Evolutionary conservation across 2,888 invertebrate species (phyloP).

Genomic region (Automeris io): DNA sequence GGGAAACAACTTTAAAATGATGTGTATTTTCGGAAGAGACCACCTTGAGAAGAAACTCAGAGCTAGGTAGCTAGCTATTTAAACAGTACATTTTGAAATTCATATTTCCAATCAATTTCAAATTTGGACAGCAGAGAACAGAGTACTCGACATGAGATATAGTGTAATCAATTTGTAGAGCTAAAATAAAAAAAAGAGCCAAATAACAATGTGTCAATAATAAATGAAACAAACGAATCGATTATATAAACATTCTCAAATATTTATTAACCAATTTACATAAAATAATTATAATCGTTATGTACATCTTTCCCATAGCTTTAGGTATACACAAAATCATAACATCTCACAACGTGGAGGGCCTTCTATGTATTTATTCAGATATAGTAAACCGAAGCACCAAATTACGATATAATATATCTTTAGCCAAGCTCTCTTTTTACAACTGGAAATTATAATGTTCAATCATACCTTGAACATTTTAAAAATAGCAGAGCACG

Average conservation of each 20-base stretch:
- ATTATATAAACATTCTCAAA: slow-evolving; percentile 78
- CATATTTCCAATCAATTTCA: no score
- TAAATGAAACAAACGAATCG: slow-evolving; percentile 40
- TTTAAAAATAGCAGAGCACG: slow-evolving; percentile 2
- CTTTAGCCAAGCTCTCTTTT: slow-evolving; percentile 65
- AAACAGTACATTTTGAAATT: no score
- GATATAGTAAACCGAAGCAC: slow-evolving; percentile 68
- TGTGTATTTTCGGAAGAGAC: no score
- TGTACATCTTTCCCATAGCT: slow-evolving; percentile 74
- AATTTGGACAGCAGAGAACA: no score
- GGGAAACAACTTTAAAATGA: no score
- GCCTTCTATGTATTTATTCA: slow-evolving; percentile 70
- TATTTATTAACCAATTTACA: slow-evolving; percentile 78
- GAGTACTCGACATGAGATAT: no score
- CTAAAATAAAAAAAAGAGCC: slow-evolving; percentile 9
- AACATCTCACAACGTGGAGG: slow-evolving; percentile 72
- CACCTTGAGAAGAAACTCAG: no score
- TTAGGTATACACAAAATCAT: slow-evolving; percentile 69
- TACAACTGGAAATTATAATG: slow-evolving; percentile 32
- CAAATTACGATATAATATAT: slow-evolving; percentile 60
- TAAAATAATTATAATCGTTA: slow-evolving; percentile 71
- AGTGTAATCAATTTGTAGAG: no score
- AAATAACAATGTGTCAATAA: slow-evolving; percentile 1
- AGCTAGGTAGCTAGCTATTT: no score
- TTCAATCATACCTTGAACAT: slow-evolving; percentile 4